These are phyloP conservation scores for Urocyon cinereoargenteus DNA, from an alignment of 2,797 vertebrate genomes.

Conservation along the genomic window DNA sequence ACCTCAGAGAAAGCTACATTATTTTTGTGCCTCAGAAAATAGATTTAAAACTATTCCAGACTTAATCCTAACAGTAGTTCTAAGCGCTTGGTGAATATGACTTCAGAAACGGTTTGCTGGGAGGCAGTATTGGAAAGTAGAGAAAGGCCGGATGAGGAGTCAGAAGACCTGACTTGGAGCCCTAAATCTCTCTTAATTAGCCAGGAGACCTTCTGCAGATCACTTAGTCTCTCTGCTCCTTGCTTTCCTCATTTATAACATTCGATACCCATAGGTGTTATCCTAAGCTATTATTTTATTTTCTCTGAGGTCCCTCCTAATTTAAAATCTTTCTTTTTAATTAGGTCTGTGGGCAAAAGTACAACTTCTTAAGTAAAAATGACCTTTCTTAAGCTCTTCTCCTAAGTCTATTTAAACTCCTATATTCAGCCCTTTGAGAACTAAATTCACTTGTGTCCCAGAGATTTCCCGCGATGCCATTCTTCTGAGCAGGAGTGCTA, in stretches of 20 bases:
- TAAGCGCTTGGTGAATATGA: background rate
- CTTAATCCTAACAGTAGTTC: background rate
- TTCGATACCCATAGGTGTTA: background rate
- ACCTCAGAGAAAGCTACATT: background rate
- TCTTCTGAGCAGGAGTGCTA: background rate
- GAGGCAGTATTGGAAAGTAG: background rate
- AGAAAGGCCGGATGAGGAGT: background rate
- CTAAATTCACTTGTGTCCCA: background rate
- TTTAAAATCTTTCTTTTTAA: constrained; percentile 59
- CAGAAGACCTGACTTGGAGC: background rate
- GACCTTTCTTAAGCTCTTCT: constrained; percentile 16
- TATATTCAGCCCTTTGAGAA: background rate
- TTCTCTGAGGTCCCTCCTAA: constrained; percentile 47
- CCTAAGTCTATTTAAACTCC: background rate
- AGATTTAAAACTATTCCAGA: background rate
- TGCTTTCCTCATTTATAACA: background rate
- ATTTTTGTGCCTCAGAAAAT: constrained; percentile 28
- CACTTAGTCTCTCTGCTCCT: background rate
- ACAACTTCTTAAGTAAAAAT: constrained; percentile 63
- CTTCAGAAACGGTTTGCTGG: background rate
- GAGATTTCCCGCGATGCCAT: background rate
- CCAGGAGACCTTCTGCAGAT: background rate
- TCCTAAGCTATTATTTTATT: constrained; percentile 24
- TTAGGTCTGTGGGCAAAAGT: constrained; percentile 45
- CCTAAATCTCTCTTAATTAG: background rate